Conservation (phyloP, 64 coral and sea anemone species). For the Montipora cactus region DNA sequence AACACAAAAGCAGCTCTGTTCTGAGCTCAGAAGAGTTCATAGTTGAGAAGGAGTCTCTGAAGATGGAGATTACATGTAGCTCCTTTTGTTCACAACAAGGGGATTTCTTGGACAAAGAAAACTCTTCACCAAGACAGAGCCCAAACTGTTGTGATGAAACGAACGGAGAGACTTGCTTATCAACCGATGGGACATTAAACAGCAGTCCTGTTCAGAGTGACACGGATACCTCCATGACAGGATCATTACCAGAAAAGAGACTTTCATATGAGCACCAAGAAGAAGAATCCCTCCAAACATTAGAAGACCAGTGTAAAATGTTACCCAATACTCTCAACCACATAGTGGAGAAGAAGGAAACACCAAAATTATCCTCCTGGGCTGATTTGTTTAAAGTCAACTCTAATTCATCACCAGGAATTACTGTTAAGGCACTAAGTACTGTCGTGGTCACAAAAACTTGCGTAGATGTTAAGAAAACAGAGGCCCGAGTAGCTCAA, state of each 20-base stretch:
- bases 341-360: slow-evolving; percentile 1
- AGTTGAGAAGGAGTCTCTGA: not conserved
- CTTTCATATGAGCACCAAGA: not conserved
- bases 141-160: slow-evolving; percentile 14
- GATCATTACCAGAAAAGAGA: not conserved
- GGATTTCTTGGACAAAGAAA: not conserved
- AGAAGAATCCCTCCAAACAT: not conserved
- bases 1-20: not conserved
- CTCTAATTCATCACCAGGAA: slow-evolving; percentile 4
- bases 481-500: slow-evolving; percentile 41
- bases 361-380: slow-evolving; percentile 33
- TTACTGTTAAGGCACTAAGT: slow-evolving; percentile 1
- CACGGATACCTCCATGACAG: slow-evolving; percentile 17
- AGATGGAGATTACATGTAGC: slow-evolving; percentile 9
- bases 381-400: slow-evolving; percentile 66
- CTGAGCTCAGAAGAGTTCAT: not conserved
- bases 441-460: slow-evolving; percentile 14
- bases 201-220: slow-evolving; percentile 77
- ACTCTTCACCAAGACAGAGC: not conserved
- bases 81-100: not conserved
- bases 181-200: slow-evolving; percentile 53
- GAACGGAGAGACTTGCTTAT: slow-evolving; percentile 20
- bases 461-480: slow-evolving; percentile 59
- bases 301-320: not conserved
- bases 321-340: not conserved